A percentile compares a stretch with the other conserved stretches of the same genome.
These are phyloP conservation scores for Microcebus griseorufus DNA, from an alignment of 2,113 vertebrate genomes.

Conservation along the genomic window DNA sequence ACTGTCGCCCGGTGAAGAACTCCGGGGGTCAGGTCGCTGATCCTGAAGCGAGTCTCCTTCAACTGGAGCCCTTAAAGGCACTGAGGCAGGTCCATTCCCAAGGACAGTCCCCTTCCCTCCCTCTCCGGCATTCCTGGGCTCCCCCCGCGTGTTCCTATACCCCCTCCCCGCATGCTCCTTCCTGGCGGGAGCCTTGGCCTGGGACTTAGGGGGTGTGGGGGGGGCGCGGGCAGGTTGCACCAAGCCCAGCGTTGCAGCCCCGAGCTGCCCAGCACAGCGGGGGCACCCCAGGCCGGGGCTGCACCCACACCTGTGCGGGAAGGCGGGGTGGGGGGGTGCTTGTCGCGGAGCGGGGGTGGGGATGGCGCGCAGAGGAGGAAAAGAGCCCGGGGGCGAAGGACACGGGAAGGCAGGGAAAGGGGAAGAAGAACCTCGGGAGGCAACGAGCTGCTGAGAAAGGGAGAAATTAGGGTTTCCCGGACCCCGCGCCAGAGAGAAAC, in stretches of 20 bases:
- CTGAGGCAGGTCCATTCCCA: not conserved
- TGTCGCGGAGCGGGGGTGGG: not conserved
- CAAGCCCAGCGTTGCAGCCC: not conserved
- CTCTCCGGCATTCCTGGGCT: rapidly evolving
- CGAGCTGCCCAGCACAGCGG: not conserved
- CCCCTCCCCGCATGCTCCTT: not conserved
- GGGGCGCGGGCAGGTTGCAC: not conserved
- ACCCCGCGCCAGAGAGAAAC: rapidly evolving
- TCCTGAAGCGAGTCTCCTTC: not conserved
- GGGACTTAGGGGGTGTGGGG: no score
- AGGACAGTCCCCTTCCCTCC: rapidly evolving
- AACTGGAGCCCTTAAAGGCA: not conserved
- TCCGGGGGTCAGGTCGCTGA: not conserved
- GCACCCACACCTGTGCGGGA: no score
- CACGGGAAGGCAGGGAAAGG: rapidly evolving
- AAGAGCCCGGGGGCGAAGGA: no score
- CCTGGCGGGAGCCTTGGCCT: not conserved
- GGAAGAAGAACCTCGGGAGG: not conserved
- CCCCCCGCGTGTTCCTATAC: rapidly evolving
- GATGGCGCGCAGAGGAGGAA: not conserved
- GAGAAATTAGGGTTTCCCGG: rapidly evolving
- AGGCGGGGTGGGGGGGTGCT: not conserved
- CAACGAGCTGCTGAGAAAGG: rapidly evolving
- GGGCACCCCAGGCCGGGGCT: not conserved
- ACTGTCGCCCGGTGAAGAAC: not conserved